phyloP scores from a whole-genome alignment of 2,113 vertebrate genomes.

The human (Homo sapiens) region GRCh38 chr4:52912001-52912500 shows the following conservation, averaged over 20 bases:
- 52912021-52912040: background rate
- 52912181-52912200: background rate
- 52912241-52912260: background rate
- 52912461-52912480: background rate
- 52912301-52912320: background rate
- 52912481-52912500: background rate
- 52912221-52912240: background rate
- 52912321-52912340: background rate
- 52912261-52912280: background rate
- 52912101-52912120: background rate
- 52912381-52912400: background rate
- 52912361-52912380: background rate
- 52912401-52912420: background rate
- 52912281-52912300: constrained; percentile 9
- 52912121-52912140: background rate
- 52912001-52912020: background rate
- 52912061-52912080: constrained; percentile 9
- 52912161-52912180: background rate
- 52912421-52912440: constrained; percentile 4
- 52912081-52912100: background rate
- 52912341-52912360: background rate
- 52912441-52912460: background rate
- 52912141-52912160: background rate
- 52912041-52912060: background rate
- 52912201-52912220: background rate